Evolutionary conservation across 2,888 invertebrate genomes (phyloP), one percentile per base, ranked within the genome.

Genomic region (Platynereis dumerilii): DNA sequence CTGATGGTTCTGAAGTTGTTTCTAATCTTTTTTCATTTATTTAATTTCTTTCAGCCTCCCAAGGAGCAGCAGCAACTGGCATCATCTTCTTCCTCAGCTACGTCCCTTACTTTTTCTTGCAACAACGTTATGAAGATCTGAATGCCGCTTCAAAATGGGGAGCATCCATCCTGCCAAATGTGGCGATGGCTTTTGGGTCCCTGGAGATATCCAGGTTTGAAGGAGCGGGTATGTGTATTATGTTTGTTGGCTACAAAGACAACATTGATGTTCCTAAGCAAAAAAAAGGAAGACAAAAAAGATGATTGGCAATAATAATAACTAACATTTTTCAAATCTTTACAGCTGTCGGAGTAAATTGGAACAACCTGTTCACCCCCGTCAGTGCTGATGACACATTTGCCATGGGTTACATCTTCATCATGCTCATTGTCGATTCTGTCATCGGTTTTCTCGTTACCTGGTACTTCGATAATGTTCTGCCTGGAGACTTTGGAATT

Each of bases 181-280:
- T 91, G 0, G 93, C 91, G 2, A 91, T 94, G 91, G 88, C 91
- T 0, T 90, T 89, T 75, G 93, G 92, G 1, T 89, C 92, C 66
- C 90, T 90, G 78, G 83, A 92, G 10, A 87, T 93, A 52, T 83
- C 91, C 15, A 88, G 89, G 78, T 89, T 87, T 78, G 92, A 92
- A 84, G 88, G 90, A 65, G 88, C 87, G 52, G 91, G 91, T 73
- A 65, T 29, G 60, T 53, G 1, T n/a, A n/a, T n/a, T n/a, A n/a
- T n/a, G n/a, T n/a, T n/a, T n/a, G n/a, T n/a, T n/a, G n/a, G n/a
- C n/a, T n/a, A n/a, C n/a, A n/a, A n/a, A n/a, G n/a, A n/a, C n/a
- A n/a, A n/a, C n/a, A n/a, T n/a, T n/a, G n/a, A n/a, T n/a, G n/a
- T n/a, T n/a, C n/a, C n/a, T n/a, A n/a, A n/a, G n/a, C n/a, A n/a